These are phyloP conservation scores for Vulpes vulpes DNA, from an alignment of 2,113 vertebrate species.

Conservation along the genomic window DNA sequence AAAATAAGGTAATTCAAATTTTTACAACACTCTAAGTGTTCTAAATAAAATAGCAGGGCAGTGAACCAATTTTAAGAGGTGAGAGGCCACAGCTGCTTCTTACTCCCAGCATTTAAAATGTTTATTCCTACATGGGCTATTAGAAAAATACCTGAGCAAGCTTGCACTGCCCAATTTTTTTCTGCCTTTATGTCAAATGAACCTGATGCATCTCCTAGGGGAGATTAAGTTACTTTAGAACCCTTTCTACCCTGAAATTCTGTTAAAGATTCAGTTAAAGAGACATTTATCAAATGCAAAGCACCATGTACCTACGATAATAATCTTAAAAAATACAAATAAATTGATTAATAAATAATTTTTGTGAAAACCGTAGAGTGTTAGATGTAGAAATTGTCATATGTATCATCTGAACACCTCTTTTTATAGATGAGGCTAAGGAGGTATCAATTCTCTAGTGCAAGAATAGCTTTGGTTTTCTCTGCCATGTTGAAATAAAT, in stretches of 20 bases:
- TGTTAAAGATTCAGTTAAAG: background rate
- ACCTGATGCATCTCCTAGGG: background rate
- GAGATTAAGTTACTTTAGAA: background rate
- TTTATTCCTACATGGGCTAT: background rate
- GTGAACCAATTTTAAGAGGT: conserved; percentile 1
- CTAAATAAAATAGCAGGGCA: background rate
- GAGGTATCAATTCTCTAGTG: background rate
- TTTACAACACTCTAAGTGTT: background rate
- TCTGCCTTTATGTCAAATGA: background rate
- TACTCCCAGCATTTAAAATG: background rate
- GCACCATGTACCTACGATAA: background rate
- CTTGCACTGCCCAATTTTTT: background rate
- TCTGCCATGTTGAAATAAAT: background rate
- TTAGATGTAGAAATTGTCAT: background rate
- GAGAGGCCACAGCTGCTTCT: background rate
- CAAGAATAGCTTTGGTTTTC: background rate
- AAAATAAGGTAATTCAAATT: background rate
- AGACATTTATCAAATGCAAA: background rate
- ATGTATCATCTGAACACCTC: background rate
- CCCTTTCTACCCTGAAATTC: background rate
- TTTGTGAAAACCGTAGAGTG: background rate
- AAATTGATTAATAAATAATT: background rate
- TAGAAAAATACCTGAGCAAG: background rate
- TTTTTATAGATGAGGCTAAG: background rate
- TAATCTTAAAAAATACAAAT: background rate